Base-by-base conservation (phyloP, 30 jellyfish, hydroid and myxozoan genomes). In the Aurelia sp. region DNA sequence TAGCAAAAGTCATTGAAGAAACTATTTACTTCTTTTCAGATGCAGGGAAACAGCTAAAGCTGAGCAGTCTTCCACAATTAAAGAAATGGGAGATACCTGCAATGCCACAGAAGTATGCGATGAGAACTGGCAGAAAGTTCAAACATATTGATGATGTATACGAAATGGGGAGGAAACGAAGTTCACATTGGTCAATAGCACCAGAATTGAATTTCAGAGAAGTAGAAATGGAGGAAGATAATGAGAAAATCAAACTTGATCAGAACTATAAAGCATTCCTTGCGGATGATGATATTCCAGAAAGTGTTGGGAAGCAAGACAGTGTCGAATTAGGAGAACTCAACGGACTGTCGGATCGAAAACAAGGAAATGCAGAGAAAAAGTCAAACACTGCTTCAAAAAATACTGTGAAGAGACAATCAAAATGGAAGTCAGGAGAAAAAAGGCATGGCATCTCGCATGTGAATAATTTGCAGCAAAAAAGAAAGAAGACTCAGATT, bases 11-110 rank as follows among this genome's bases (percentile, higher is more conserved):
- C n/a, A n/a, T n/a, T n/a, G n/a, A n/a, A 44, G 3, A 44, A 44
- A 0, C 55, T 44, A 7, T 41, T 73, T 8, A 21, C 50, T 18
- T 2, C 41, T 40, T 3, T 27, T 62, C 3, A 81, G 93, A 47
- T 64, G 27, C 71, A 6, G 76, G 52, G 5, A 86, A 78, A 50
- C 75, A 33, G 78, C 70, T 91, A 31, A 87, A 78, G 57, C 62
- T 93, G 80, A 87, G 97, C 76, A 92, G 87, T 47, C 72, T 87
- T 73, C 98, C 98, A 15, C 96, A 76, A 21, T 66, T 93, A 72
- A 93, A 93, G 81, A 88, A 79, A 76, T 93, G 96, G 96, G 97
- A 93, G 48, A 87, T 93, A 33, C 98, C 98, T 8, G 21, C 85
- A 37, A 77, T 87, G 87, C 89, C 89, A 7, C 92, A 87, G 30